Evolutionary conservation across 2,113 vertebrate genomes (phyloP), one percentile per base, ranked within the genome.

Genomic region (Ifrita kowaldi): DNA sequence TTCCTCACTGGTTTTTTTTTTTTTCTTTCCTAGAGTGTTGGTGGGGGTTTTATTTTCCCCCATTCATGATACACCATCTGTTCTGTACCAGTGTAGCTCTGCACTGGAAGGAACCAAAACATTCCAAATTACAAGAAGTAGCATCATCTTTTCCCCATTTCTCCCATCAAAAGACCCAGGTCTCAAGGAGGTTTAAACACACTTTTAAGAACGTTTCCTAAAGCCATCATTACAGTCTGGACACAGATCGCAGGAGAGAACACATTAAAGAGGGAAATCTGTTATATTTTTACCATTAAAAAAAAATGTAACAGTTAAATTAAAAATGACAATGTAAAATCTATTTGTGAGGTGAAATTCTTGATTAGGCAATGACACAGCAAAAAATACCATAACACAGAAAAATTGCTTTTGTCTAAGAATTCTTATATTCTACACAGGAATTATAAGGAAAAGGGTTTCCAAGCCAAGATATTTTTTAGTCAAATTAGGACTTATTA

Each of bases 11-110:
- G 2, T 13, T 13, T 13, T 21, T 32, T 41, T 3, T 13, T 14
- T 15, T 28, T 27, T 24, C 8, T 37, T 79, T 42, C 47, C 55
- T 47, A 6, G 9, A 35, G 14, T 69, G 17, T 22, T 35, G 10
- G 2, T 71, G 50, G 4, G 20, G 3, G 20, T 39, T 56, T 50
- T 13, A 32, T 18, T 4, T 1, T 1, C 1, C 4, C 70, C 23
- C 6, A 35, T 28, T 52, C 50, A 19, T 37, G 26, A 69, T 35
- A 47, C 14, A 49, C 3, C 16, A 7, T 39, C 12, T 82, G 26
- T 56, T 62, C 41, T 71, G 23, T 69, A n/a, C 8, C 39, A 10
- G 5, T 56, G 37, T 91, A 39, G 9, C 53, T 69, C 39, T 50
- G 1, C 13, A 23, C 16, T n/a, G 47, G 47, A 52, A 80, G 4